phyloP scores from a whole-genome alignment of 2,113 vertebrate species.

The Cynocephalus volans region DNA sequence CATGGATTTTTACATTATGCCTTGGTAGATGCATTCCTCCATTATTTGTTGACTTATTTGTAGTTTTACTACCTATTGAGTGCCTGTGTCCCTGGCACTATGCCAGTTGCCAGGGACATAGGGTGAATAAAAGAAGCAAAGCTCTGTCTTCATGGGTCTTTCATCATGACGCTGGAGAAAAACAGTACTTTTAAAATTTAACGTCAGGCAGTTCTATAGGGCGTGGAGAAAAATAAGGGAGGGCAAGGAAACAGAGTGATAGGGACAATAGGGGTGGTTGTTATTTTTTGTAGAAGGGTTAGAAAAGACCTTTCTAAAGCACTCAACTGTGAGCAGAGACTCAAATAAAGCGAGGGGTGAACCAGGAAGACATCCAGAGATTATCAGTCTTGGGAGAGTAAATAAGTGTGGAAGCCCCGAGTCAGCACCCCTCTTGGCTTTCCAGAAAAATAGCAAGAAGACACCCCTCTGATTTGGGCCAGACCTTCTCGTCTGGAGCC shows the following conservation, averaged over 20 bases:
- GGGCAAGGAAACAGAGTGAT: neutral
- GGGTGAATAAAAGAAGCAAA: neutral
- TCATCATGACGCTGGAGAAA: neutral
- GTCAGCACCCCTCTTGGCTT: neutral
- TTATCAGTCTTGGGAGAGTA: neutral
- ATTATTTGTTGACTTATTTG: neutral
- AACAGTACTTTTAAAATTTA: neutral
- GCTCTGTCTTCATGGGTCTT: neutral
- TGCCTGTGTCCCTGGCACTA: neutral
- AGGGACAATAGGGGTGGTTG: neutral
- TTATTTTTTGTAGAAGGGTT: neutral
- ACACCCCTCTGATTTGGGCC: too few species aligned
- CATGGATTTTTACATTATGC: neutral
- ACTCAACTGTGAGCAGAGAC: neutral
- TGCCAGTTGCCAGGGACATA: neutral
- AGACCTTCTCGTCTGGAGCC: rapidly evolving
- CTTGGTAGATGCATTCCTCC: neutral
- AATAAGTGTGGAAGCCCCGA: neutral
- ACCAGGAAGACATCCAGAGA: neutral
- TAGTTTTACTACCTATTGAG: neutral
- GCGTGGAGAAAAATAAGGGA: neutral
- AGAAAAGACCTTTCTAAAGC: neutral
- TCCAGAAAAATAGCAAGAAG: neutral
- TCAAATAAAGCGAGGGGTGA: neutral
- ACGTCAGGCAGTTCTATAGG: neutral